Conservation (phyloP, 2,113 vertebrate genomes). For the Saccopteryx bilineata region DNA sequence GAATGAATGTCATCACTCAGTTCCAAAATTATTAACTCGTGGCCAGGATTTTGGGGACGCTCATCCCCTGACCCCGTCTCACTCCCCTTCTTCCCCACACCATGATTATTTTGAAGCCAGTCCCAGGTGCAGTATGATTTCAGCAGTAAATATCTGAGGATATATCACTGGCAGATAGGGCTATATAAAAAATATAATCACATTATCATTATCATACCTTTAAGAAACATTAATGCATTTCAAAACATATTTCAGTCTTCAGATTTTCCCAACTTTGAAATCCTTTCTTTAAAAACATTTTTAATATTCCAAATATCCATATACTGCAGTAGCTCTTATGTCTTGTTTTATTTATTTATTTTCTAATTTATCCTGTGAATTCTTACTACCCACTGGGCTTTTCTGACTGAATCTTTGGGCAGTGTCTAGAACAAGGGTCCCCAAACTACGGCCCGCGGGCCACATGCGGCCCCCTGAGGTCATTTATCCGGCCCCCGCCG, state of each 20-base stretch:
- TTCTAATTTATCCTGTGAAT: not conserved
- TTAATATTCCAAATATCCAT: not conserved
- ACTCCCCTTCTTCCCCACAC: not conserved
- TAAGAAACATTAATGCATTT: not conserved
- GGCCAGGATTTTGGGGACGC: not conserved
- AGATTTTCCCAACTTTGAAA: constrained; percentile 1
- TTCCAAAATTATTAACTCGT: not conserved
- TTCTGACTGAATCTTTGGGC: not conserved
- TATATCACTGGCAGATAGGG: constrained; percentile 10
- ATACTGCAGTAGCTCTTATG: not conserved
- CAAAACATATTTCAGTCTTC: not conserved
- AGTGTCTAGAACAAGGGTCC: not conserved
- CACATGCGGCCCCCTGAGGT: no score
- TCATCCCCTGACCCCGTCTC: not conserved
- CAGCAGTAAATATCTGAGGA: constrained; percentile 3
- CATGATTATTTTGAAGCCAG: not conserved
- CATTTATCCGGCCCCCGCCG: no score
- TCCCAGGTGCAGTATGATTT: not conserved
- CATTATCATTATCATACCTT: not conserved
- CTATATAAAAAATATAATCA: not conserved
- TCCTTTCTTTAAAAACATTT: not conserved
- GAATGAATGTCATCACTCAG: not conserved
- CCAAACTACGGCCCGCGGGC: no score
- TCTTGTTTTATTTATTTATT: not conserved
- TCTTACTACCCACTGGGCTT: not conserved